Conservation (phyloP, 2,888 invertebrate genomes). For the Adineta ricciae region DNA sequence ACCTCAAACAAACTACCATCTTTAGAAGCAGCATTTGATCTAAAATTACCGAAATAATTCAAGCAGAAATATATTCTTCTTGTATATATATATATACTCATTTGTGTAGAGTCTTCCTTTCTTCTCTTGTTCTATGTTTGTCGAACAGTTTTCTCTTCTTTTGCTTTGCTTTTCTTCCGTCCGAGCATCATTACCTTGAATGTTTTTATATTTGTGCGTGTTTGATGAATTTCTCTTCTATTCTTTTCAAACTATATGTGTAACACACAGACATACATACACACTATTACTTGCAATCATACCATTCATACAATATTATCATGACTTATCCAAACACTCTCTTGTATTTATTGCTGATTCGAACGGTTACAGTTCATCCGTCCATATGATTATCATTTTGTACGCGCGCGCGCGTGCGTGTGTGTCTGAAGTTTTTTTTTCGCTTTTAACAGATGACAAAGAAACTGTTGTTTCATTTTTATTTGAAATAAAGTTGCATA, state of each 20-base stretch:
- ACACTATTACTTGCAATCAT: not conserved
- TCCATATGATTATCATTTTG: not conserved
- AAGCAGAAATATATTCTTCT: not conserved
- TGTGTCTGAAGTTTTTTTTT: not conserved
- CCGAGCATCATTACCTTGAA: not conserved
- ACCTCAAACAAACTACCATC: not conserved
- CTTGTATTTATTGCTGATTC: not conserved
- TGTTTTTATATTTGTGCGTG: not conserved
- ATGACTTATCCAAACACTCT: not conserved
- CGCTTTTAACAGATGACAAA: not conserved
- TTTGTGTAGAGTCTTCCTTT: not conserved
- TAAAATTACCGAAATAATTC: not conserved
- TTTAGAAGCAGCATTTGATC: conserved; percentile 1
- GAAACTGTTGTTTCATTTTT: not conserved
- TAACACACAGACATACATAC: not conserved
- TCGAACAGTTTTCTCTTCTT: not conserved
- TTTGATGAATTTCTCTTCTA: not conserved
- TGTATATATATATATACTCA: not conserved
- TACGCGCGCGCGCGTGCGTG: not conserved
- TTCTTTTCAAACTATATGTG: not conserved
- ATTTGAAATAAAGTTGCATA: not conserved
- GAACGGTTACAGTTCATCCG: not conserved
- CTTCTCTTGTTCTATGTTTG: not conserved
- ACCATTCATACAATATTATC: not conserved
- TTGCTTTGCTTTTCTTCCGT: not conserved